Evolutionary conservation across 2,113 vertebrate genomes (phyloP).

Genomic region (Puma concolor): DNA sequence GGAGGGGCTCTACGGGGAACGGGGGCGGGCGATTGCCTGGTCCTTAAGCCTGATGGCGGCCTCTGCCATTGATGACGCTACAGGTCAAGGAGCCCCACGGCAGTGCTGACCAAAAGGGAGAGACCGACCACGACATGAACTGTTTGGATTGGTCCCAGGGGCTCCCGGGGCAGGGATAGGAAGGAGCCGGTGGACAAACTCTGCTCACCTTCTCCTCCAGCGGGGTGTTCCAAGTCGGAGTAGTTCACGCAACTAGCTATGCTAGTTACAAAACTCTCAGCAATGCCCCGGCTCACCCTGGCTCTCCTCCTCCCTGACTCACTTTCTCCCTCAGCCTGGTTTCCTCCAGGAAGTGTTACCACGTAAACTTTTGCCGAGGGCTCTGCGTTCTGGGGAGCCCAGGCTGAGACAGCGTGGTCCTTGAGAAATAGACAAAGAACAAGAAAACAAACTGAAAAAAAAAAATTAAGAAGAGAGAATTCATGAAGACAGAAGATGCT

Average conservation of each 20-base stretch:
- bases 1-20: not conserved
- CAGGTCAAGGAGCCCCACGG: not conserved
- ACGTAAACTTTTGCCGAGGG: not conserved
- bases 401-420: not conserved
- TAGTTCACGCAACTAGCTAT: not conserved
- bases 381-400: not conserved
- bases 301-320: not conserved
- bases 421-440: conserved; percentile 6
- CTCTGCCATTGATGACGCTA: not conserved
- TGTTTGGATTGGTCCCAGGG: not conserved
- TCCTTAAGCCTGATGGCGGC: not conserved
- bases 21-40: not conserved
- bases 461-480: not conserved
- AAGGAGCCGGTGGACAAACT: not conserved
- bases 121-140: not conserved
- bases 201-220: not conserved
- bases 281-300: rapidly evolving
- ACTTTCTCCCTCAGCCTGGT: not conserved
- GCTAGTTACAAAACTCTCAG: not conserved
- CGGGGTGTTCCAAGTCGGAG: not conserved
- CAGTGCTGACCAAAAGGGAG: too few species aligned
- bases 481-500: not conserved
- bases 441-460: not conserved
- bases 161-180: not conserved
- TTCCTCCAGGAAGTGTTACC: not conserved